These are phyloP conservation scores for Drosophila nigritarsus DNA, from an alignment of 2,888 invertebrate species.

Conservation along the genomic window DNA sequence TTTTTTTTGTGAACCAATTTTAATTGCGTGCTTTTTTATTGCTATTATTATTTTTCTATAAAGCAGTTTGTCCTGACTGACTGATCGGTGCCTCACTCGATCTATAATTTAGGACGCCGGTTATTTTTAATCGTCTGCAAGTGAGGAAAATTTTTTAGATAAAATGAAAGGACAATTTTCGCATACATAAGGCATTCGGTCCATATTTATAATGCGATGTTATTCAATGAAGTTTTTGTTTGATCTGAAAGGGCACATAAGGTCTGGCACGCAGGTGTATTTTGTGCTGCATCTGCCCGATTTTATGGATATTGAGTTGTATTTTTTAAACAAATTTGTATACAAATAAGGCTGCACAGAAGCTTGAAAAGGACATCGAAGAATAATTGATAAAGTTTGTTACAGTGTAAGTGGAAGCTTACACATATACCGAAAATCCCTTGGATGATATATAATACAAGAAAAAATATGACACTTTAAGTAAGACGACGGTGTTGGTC, in stretches of 20 bases:
- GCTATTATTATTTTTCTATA: background rate
- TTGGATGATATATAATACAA: constrained; percentile 1
- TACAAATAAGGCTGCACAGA: constrained; percentile 1
- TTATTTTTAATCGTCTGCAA: background rate
- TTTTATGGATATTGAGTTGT: background rate
- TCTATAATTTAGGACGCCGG: background rate
- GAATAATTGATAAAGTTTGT: background rate
- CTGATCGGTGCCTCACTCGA: background rate
- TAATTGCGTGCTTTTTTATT: background rate
- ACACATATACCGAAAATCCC: background rate
- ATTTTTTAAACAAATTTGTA: background rate
- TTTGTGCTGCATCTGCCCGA: background rate
- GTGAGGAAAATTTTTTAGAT: too few relatives aligned
- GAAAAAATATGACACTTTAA: constrained; percentile 3
- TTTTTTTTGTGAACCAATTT: background rate
- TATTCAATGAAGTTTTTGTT: background rate
- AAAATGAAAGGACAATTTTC: background rate
- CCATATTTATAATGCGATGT: background rate
- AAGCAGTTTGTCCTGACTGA: background rate
- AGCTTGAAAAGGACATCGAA: background rate
- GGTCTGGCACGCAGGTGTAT: background rate
- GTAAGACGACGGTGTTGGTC: background rate
- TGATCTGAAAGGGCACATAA: background rate
- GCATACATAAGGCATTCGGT: background rate
- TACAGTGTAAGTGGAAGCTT: background rate